A percentile compares a stretch with the other conserved stretches of the same genome.
Evolutionary conservation across 2,113 vertebrate genomes (phyloP).

Genomic region (Scortum barcoo): DNA sequence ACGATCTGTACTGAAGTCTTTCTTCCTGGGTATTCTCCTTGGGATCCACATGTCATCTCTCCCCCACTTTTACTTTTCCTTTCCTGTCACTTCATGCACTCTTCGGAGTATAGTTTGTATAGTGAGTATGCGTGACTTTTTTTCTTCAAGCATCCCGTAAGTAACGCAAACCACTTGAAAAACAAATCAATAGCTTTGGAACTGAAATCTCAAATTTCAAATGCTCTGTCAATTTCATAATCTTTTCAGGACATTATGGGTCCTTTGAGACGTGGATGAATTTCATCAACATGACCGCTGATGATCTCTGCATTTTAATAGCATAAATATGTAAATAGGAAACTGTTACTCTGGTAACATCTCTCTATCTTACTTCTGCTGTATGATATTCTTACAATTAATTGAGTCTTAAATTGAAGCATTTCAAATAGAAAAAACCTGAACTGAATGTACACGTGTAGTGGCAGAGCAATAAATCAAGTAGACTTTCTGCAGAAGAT

Average conservation of each 20-base stretch:
- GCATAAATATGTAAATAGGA: not conserved
- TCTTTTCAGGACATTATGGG: not conserved
- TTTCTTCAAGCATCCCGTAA: not conserved
- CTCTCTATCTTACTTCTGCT: not conserved
- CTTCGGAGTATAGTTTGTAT: constrained; percentile 10
- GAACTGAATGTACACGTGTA: not conserved
- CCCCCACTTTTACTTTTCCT: constrained; percentile 6
- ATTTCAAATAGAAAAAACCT: not conserved
- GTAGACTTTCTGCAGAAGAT: constrained; percentile 2
- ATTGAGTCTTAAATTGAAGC: not conserved
- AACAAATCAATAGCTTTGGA: not conserved
- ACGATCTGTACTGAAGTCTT: constrained; percentile 24
- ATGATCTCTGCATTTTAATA: not conserved
- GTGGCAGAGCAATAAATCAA: constrained; percentile 30
- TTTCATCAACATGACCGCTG: not conserved
- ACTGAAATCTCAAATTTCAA: not conserved
- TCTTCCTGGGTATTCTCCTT: constrained; percentile 41
- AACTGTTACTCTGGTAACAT: not conserved
- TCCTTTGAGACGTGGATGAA: not conserved
- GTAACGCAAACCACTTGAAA: not conserved
- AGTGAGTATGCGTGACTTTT: not conserved
- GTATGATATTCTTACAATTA: not conserved
- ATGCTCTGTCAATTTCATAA: not conserved
- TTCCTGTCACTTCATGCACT: constrained; percentile 30
- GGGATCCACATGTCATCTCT: constrained; percentile 5